Base-by-base conservation (phyloP, 1,140 invertebrate species). In the Eriocheir sinensis region DNA sequence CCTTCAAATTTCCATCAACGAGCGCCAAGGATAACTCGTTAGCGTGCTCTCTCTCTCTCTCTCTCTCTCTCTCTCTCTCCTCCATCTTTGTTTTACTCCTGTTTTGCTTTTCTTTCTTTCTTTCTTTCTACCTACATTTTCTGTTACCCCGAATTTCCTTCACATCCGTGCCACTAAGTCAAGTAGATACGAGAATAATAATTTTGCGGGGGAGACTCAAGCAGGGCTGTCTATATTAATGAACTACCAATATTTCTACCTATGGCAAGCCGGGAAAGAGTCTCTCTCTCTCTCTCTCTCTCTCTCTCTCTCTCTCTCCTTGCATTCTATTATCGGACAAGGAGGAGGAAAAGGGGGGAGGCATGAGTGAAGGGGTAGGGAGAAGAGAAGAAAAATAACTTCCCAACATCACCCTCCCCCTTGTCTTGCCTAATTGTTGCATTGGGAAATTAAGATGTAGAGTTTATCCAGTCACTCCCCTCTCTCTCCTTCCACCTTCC, bases 1-100 rank as follows among this genome's bases (percentile, higher is more conserved):
- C 60, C 21, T n/a, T 72, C 8, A 72, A n/a, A 72, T 72, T 72
- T 72, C 27, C 60, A 72, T 72, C 60, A 72, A 2, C n/a, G n/a
- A n/a, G n/a, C n/a, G n/a, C n/a, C n/a, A n/a, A n/a, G n/a, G n/a
- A n/a, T n/a, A n/a, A n/a, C n/a, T n/a, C n/a, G n/a, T n/a, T n/a
- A n/a, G n/a, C n/a, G n/a, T 72, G 60, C 81, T 85, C 30, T 85
- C 17, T 85, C 30, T 34, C 12, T 34, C 32, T 85, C 81, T 85
- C 81, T 85, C 81, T 85, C 81, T 85, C 81, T 85, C 81, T 85
- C 81, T 85, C 81, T 85, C 81, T 85, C 81, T 85, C 81, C 81
- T 85, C 81, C 36, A 30, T 85, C 81, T 85, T 34, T 85, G 30
- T 85, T 34, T 85, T 34, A 36, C 81, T 85, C 81, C 36, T 34